Evolutionary conservation across 2,888 invertebrate genomes (phyloP), one percentile per base, ranked within the genome.

Genomic region (Ariolimax columbianus): DNA sequence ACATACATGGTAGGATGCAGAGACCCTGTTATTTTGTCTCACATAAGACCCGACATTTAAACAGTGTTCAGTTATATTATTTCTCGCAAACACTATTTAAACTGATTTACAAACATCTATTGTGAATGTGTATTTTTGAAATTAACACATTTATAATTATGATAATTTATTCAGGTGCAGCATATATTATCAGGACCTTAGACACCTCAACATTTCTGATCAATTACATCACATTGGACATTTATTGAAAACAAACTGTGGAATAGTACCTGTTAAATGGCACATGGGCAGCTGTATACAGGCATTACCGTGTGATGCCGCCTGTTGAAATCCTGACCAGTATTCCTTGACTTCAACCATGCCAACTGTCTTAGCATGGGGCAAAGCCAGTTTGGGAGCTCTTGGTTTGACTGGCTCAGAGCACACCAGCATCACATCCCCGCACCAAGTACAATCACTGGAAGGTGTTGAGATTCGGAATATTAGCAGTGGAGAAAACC

Each of bases 401-500:
- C 94, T 97, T 40, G 97, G 97, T 0, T 94, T 97, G 30, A 97
- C 97, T 47, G 96, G 96, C 23, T 96, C 96, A 87, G 97, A 97
- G 92, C 96, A 96, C 77, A 96, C 96, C 91, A 95, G 95, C 91
- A 94, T 96, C 82, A 91, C 94, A 14, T 88, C 91, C 19, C 96
- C 96, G 0, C 92, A 94, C 40, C 94, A 94, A 90, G 91, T 95
- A 23, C 84, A 86, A 4, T 79, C 87, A 17, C 86, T 91, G 9
- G 84, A 88, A n/a, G 86, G 87, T 9, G 86, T 85, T 33, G 82
- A 89, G n/a, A 88, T 93, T 33, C 77, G 59, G 6, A 88, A 92
- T 70, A 90, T 96, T 89, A 96, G 97, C 9, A 97, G 98, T 91
- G 98, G 98, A 38, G 96, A 96, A 90, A 96, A 96, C 89, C 98